These are phyloP conservation scores for Drosophila diplacantha DNA, from an alignment of 2,888 invertebrate species.

Conservation along the genomic window DNA sequence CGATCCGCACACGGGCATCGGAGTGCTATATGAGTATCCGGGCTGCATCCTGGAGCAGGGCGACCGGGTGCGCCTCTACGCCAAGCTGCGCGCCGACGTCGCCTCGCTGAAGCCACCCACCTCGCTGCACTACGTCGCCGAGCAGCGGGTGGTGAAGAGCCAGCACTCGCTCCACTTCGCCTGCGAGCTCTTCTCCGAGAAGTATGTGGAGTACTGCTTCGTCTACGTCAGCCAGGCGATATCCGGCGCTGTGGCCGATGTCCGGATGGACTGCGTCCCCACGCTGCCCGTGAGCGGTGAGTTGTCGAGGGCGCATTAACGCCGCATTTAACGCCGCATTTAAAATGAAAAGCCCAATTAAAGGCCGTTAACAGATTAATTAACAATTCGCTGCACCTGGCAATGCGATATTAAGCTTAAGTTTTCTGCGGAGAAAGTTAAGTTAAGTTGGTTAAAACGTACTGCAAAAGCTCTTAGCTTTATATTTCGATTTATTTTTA, in stretches of 20 bases:
- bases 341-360: constrained; percentile 14
- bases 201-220: constrained; percentile 91
- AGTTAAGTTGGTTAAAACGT: no score
- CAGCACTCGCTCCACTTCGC: constrained; percentile 87
- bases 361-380: constrained; percentile 1
- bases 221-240: constrained; percentile 91
- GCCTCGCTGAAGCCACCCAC: constrained; percentile 84
- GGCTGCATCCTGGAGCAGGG: constrained; percentile 87
- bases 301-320: constrained; percentile 45
- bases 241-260: constrained; percentile 90
- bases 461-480: neutral
- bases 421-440: no score
- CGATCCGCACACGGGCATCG: constrained; percentile 85
- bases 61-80: constrained; percentile 89
- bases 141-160: constrained; percentile 83
- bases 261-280: constrained; percentile 90
- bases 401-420: neutral
- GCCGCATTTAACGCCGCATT: neutral
- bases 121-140: constrained; percentile 81
- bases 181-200: constrained; percentile 89
- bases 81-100: constrained; percentile 84
- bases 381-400: neutral
- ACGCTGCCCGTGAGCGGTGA: constrained; percentile 88
- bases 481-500: neutral
- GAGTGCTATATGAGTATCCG: constrained; percentile 90